Percentiles rank a stretch among this genome's conserved stretches.
Conservation (phyloP, 1,140 invertebrate genomes). For the Grapholita molesta region DNA sequence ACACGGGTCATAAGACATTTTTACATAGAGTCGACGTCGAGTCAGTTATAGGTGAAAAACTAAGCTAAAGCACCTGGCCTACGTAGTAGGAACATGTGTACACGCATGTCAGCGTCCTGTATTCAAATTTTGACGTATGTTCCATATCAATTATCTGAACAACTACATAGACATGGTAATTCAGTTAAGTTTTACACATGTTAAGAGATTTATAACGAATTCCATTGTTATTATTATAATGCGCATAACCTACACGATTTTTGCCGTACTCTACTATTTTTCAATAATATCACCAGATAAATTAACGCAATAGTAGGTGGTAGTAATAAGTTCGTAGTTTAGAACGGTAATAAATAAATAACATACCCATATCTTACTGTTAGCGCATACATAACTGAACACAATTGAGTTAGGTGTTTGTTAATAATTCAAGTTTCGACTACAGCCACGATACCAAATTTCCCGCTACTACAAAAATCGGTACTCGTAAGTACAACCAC, state of each 20-base stretch:
- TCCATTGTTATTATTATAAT: background rate
- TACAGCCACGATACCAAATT: background rate
- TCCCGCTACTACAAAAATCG: background rate
- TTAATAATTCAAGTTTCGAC: background rate
- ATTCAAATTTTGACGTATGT: no score
- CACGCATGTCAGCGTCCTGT: no score
- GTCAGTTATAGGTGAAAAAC: no score
- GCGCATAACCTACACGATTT: background rate
- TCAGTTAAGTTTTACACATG: background rate
- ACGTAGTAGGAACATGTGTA: no score
- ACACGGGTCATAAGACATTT: background rate
- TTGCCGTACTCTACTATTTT: background rate
- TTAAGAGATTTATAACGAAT: background rate
- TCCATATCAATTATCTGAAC: no score
- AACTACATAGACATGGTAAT: no score
- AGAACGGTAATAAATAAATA: background rate
- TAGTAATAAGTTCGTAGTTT: background rate
- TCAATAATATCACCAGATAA: background rate
- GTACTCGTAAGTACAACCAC: background rate
- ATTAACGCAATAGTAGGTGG: background rate
- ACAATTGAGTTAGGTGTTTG: slow-evolving; percentile 2
- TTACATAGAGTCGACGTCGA: background rate
- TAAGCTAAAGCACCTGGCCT: no score
- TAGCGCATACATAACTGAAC: slow-evolving; percentile 9
- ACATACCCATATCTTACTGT: background rate